A percentile compares a stretch with the other conserved stretches of the same genome.
Evolutionary conservation across 2,797 vertebrate species (phyloP).

Genomic region (Notolabrus celidotus): DNA sequence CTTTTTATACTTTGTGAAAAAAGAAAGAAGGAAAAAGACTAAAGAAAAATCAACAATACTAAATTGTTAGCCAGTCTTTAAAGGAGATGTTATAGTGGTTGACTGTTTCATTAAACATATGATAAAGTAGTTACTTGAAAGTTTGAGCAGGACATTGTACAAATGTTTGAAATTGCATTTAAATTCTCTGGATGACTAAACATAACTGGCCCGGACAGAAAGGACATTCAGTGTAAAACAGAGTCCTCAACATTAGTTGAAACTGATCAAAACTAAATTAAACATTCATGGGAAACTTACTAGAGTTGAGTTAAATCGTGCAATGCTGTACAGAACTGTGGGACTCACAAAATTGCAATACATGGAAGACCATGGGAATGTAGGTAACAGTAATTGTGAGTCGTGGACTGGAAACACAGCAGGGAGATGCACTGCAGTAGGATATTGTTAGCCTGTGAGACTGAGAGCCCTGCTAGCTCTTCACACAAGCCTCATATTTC

Average conservation of each 20-base stretch:
- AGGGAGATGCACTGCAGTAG: constrained; percentile 45
- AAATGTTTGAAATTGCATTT: constrained; percentile 40
- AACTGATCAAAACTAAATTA: constrained; percentile 45
- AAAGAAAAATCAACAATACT: neutral
- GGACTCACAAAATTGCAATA: constrained; percentile 77
- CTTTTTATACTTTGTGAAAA: constrained; percentile 33
- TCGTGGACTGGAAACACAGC: constrained; percentile 52
- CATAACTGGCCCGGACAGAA: constrained; percentile 8
- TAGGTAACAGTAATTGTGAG: constrained; percentile 70
- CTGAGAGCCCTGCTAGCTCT: constrained; percentile 16
- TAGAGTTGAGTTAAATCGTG: constrained; percentile 71
- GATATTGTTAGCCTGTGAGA: constrained; percentile 41
- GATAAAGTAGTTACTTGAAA: constrained; percentile 51
- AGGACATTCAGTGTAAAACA: constrained; percentile 45
- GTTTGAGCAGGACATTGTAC: constrained; percentile 40
- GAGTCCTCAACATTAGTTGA: constrained; percentile 57
- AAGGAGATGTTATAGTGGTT: constrained; percentile 20
- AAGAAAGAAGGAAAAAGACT: neutral
- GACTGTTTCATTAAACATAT: constrained; percentile 54
- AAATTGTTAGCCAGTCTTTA: constrained; percentile 37
- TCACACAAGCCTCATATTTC: neutral
- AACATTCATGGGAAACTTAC: constrained; percentile 46
- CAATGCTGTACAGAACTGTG: constrained; percentile 84
- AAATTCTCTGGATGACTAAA: constrained; percentile 28
- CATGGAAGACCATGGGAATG: constrained; percentile 84